Evolutionary conservation across 2,113 vertebrate genomes (phyloP).

Genomic region (Galeopterus variegatus): DNA sequence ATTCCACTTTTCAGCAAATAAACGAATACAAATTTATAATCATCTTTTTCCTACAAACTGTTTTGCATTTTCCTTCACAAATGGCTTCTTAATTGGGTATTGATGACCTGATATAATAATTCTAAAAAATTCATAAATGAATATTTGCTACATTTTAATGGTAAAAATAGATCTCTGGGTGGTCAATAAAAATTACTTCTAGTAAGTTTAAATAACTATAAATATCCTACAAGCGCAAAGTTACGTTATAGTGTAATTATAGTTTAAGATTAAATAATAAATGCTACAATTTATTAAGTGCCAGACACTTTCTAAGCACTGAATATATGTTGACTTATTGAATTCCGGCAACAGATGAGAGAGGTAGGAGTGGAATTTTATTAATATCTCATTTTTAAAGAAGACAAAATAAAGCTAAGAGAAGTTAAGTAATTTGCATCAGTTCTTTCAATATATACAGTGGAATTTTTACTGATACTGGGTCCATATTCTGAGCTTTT

Average conservation of each 20-base stretch:
- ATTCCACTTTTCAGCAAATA: constrained; percentile 66
- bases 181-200: constrained; percentile 33
- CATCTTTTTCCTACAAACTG: constrained; percentile 13
- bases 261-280: constrained; percentile 46
- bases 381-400: constrained; percentile 12
- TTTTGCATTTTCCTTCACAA: constrained; percentile 54
- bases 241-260: constrained; percentile 31
- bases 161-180: constrained; percentile 63
- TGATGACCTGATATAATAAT: constrained; percentile 56
- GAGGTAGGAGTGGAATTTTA: not conserved
- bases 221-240: not conserved
- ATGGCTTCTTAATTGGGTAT: constrained; percentile 63
- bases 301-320: not conserved
- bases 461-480: not conserved
- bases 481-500: not conserved
- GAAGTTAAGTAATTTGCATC: not conserved
- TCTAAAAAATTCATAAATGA: constrained; percentile 52
- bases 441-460: not conserved
- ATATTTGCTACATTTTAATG: constrained; percentile 36
- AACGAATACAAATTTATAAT: constrained; percentile 56
- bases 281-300: not conserved
- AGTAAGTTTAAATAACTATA: constrained; percentile 28
- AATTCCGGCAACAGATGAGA: constrained; percentile 31
- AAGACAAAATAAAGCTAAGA: not conserved
- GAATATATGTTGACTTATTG: not conserved